These are phyloP conservation scores for Gobio gobio DNA, from an alignment of 2,113 vertebrate genomes.

Conservation along the genomic window DNA sequence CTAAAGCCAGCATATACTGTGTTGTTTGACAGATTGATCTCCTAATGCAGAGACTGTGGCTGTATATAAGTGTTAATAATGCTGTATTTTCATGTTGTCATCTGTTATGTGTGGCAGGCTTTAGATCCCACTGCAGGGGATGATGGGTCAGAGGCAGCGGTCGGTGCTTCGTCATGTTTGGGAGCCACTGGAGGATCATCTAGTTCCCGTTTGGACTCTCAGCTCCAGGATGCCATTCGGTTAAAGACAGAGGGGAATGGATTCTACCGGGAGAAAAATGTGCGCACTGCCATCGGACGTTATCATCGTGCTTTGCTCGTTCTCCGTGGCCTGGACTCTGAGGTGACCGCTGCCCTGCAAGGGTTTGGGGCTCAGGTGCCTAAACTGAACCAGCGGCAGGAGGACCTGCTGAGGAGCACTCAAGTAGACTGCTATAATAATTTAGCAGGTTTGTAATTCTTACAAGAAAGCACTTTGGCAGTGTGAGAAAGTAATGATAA, in stretches of 20 bases:
- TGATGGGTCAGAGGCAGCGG: conserved; percentile 26
- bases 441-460: conserved; percentile 79
- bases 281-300: conserved; percentile 84
- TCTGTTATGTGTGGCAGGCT: conserved; percentile 2
- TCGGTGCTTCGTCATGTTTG: conserved; percentile 33
- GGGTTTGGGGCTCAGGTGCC: conserved; percentile 73
- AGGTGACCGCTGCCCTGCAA: conserved; percentile 72
- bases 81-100: not conserved
- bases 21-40: not conserved
- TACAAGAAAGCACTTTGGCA: not conserved
- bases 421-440: conserved; percentile 93
- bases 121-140: conserved; percentile 31
- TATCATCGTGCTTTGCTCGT: conserved; percentile 87
- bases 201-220: conserved; percentile 60
- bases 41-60: not conserved
- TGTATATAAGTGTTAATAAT: not conserved
- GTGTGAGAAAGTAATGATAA: not conserved
- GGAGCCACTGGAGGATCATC: conserved; percentile 18
- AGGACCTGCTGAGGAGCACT: conserved; percentile 74
- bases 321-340: conserved; percentile 81
- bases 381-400: conserved; percentile 75
- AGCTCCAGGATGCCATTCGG: conserved; percentile 76
- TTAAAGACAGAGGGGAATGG: conserved; percentile 85
- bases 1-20: not conserved
- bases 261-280: conserved; percentile 80